phyloP scores from a whole-genome alignment of 2,888 invertebrate species.

The Bedellia somnulentella region DNA sequence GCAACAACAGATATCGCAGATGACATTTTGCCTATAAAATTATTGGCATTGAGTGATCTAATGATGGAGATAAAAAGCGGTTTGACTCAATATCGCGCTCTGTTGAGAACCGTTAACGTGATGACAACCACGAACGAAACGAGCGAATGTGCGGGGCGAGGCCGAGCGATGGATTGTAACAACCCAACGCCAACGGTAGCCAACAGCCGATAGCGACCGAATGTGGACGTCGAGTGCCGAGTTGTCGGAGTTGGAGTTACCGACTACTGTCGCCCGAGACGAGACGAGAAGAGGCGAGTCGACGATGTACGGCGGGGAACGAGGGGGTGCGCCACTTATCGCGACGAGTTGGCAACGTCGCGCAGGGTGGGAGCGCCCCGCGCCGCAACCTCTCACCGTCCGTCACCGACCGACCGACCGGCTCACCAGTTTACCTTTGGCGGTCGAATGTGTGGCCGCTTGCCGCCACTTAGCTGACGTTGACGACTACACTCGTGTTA shows the following conservation, averaged over 20 bases:
- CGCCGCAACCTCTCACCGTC: slow-evolving; percentile 61
- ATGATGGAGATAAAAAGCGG: slow-evolving; percentile 1
- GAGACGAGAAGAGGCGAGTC: slow-evolving; percentile 7
- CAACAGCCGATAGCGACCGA: slow-evolving; percentile 51
- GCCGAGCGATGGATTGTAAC: slow-evolving; percentile 36
- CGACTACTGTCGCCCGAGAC: slow-evolving; percentile 16
- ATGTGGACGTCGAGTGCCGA: slow-evolving; percentile 33
- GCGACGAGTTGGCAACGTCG: slow-evolving; percentile 58
- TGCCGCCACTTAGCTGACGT: slow-evolving; percentile 57
- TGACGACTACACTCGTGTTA: slow-evolving; percentile 55
- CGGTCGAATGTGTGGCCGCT: slow-evolving; percentile 54
- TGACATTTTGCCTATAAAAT: no score
- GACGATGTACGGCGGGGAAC: slow-evolving; percentile 29
- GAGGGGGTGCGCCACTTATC: slow-evolving; percentile 61
- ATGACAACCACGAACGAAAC: slow-evolving; percentile 56
- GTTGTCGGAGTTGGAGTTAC: slow-evolving; percentile 21
- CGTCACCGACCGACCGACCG: slow-evolving; percentile 16
- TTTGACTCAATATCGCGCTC: slow-evolving; percentile 50
- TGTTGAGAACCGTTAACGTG: slow-evolving; percentile 60
- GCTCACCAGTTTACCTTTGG: slow-evolving; percentile 65
- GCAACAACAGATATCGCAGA: no score
- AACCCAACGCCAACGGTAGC: slow-evolving; percentile 52
- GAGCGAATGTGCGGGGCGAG: slow-evolving; percentile 50
- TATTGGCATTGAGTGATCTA: no score
- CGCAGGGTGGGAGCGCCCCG: slow-evolving; percentile 57